Evolutionary conservation across 2,113 vertebrate genomes (phyloP).

Genomic region (Oplegnathus fasciatus): DNA sequence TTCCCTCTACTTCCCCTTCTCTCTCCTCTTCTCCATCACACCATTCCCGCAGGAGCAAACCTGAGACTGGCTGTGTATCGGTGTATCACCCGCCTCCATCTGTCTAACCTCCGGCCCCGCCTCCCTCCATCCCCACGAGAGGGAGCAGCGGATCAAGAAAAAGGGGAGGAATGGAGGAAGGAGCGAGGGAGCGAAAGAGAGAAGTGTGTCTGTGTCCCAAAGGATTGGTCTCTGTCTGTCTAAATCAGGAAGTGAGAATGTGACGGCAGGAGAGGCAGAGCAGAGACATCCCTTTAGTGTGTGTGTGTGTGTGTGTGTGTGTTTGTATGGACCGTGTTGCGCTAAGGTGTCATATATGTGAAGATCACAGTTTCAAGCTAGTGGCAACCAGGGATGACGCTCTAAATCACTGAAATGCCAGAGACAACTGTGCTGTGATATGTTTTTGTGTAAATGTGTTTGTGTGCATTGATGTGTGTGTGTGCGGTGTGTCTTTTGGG

Average conservation of each 20-base stretch:
- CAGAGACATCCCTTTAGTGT: conserved; percentile 54
- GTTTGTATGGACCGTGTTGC: conserved; percentile 70
- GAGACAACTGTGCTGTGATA: conserved; percentile 71
- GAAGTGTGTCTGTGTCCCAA: conserved; percentile 70
- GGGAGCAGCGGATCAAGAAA: conserved; percentile 58
- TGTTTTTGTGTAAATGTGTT: conserved; percentile 35
- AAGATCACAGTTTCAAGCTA: conserved; percentile 78
- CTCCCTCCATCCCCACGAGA: conserved; percentile 64
- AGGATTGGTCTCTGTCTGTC: conserved; percentile 79
- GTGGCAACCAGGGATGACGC: conserved; percentile 76
- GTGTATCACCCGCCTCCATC: conserved; percentile 63
- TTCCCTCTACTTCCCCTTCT: conserved; percentile 9
- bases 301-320: conserved; percentile 60
- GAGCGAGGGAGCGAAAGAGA: conserved; percentile 61
- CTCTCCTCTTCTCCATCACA: conserved; percentile 62
- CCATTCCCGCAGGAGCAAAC: conserved; percentile 70
- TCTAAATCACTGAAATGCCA: conserved; percentile 74
- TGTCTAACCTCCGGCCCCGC: conserved; percentile 56
- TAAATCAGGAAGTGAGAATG: conserved; percentile 82
- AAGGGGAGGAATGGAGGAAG: conserved; percentile 52
- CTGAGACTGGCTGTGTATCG: conserved; percentile 63
- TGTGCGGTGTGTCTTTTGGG: conserved; percentile 46
- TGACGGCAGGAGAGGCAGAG: conserved; percentile 72
- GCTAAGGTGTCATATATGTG: conserved; percentile 81
- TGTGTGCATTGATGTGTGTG: background rate